Evolutionary conservation across 2,888 invertebrate species (phyloP).

Genomic region (Galerucella calmariensis): DNA sequence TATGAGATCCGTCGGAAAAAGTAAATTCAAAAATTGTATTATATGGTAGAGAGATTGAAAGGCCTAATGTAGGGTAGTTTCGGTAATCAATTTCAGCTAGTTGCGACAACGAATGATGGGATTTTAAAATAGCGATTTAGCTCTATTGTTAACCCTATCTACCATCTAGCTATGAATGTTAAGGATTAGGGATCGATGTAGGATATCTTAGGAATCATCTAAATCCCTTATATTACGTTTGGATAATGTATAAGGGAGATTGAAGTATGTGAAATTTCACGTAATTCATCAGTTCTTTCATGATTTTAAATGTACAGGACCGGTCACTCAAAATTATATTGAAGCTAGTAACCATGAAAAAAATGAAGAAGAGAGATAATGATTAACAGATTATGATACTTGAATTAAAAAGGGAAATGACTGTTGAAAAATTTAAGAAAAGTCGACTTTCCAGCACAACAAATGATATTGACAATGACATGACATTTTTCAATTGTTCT

Average conservation of each 20-base stretch:
- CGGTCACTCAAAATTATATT: no score
- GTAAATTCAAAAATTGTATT: conserved; percentile 56
- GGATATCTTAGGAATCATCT: conserved; percentile 5
- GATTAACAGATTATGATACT: no score
- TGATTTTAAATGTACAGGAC: no score
- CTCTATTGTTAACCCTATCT: conserved; percentile 19
- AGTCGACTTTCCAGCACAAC: no score
- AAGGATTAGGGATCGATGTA: conserved; percentile 16
- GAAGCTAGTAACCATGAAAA: no score
- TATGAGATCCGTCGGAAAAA: conserved; percentile 56
- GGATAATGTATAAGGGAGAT: background rate
- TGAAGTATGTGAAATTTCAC: background rate
- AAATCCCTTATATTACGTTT: background rate
- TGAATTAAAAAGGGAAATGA: no score
- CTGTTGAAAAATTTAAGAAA: no score
- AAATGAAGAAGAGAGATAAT: no score
- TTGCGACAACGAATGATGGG: conserved; percentile 34
- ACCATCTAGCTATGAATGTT: conserved; percentile 11
- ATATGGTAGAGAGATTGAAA: conserved; percentile 21
- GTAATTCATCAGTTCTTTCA: no score
- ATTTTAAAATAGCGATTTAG: conserved; percentile 32
- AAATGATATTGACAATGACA: no score
- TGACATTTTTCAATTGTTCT: no score
- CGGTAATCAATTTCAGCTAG: conserved; percentile 35
- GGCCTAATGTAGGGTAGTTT: conserved; percentile 33